Base-by-base conservation (phyloP, 2,888 invertebrate genomes). In the Mongoloraphidia duomilia region DNA sequence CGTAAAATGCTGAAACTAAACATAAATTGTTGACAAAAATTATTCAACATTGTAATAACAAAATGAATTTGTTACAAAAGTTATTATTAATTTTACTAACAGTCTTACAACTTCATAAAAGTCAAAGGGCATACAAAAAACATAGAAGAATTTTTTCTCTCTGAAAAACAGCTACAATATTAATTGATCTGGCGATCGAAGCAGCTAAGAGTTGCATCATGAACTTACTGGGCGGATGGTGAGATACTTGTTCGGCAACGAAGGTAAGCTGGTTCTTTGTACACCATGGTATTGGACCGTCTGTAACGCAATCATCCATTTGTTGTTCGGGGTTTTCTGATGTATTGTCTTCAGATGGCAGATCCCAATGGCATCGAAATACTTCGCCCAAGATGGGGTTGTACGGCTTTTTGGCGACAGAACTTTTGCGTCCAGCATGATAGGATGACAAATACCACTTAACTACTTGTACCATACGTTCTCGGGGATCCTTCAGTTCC, bases 381-480 rank as follows among this genome's bases (percentile, higher is more conserved):
- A 92, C 80, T 72, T 98, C 98, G 2, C 98, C 98, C 59, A 98
- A 71, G 57, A 98, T 88, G 4, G 98, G 97, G 74, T 98, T 98
- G 72, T 97, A 98, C 0, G 97, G 97, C 65, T 98, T 98, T 72
- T 96, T 97, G 54, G 97, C 96, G 17, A 98, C 94, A 39, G 91
- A 82, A 54, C 92, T 92, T 68, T 94, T 95, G 54, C 98, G 80
- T 1, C 97, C 97, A 3, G 98, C 98, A 72, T 98, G 97, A 73
- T 94, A 99, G 50, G 97, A 94, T 58, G 94, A 94, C 59, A 99
- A 70, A 72, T 98, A 99, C 95, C 97, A 99, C 56, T 86, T 79
- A 2, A 95, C 84, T 35, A 93, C 87, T 69, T 93, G 93, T 26
- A 96, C 80, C 82, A 97, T 94, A 50, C 96, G 77, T 51, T 95